Evolutionary conservation across 1,140 invertebrate genomes (phyloP).

Genomic region (Zophobas morio): DNA sequence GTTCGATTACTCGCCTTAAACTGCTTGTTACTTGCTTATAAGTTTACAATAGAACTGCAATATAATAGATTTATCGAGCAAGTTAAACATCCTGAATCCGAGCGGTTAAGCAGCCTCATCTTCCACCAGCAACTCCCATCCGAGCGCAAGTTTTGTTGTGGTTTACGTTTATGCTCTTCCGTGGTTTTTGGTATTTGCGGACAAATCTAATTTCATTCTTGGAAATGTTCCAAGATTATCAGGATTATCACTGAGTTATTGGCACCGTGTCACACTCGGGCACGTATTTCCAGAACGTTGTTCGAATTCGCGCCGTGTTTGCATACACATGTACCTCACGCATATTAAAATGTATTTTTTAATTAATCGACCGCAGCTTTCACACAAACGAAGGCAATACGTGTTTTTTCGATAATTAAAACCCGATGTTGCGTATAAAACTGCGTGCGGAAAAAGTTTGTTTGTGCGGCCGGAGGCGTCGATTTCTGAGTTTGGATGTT

Average conservation of each 20-base stretch:
- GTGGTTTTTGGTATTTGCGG: conserved; percentile 34
- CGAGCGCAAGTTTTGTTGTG: conserved; percentile 25
- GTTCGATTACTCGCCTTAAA: neutral
- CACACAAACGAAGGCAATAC: conserved; percentile 1
- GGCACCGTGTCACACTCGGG: neutral
- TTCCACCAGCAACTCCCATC: conserved; percentile 8
- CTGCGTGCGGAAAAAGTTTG: neutral
- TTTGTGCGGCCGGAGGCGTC: neutral
- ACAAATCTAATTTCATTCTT: conserved; percentile 35
- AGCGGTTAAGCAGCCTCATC: neutral
- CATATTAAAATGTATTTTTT: conserved; percentile 25
- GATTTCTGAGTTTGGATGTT: conserved; percentile 17
- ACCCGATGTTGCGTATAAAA: neutral
- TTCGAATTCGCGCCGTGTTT: conserved; percentile 3
- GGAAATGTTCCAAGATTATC: conserved; percentile 29
- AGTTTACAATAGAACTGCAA: too few relatives aligned
- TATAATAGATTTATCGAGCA: neutral
- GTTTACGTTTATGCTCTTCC: conserved; percentile 30
- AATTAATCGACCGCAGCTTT: conserved; percentile 31
- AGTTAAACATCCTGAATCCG: conserved; percentile 16
- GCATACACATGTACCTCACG: conserved; percentile 1
- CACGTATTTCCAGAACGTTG: conserved; percentile 3
- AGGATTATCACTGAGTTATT: conserved; percentile 24
- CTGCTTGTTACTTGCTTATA: too few relatives aligned
- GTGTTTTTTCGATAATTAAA: conserved; percentile 25